Evolutionary conservation across 2,888 invertebrate species (phyloP).

Genomic region (Cheilosia variabilis): DNA sequence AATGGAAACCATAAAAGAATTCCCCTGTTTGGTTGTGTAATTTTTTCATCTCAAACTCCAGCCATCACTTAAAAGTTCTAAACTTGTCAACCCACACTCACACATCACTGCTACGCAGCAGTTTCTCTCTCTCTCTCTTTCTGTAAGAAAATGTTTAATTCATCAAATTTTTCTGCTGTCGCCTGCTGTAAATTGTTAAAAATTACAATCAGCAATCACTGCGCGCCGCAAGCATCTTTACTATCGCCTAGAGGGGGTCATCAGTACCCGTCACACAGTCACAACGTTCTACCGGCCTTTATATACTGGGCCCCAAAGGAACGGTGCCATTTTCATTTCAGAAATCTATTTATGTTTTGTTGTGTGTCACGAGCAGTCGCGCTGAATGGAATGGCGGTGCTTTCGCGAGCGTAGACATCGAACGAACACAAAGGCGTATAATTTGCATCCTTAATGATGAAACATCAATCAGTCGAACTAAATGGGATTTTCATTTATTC

Average conservation of each 20-base stretch:
- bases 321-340: not conserved
- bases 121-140: not conserved
- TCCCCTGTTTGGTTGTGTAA: too few relatives aligned
- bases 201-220: conserved; percentile 58
- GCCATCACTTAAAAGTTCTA: conserved; percentile 3
- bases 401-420: conserved; percentile 20
- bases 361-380: not conserved
- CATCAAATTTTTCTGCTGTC: conserved; percentile 51
- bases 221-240: conserved; percentile 23
- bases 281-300: conserved; percentile 9
- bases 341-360: not conserved
- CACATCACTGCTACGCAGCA: not conserved
- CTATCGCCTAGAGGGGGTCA: not conserved
- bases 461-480: conserved; percentile 67
- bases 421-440: conserved; percentile 41
- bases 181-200: conserved; percentile 59
- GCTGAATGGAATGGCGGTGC: not conserved
- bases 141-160: conserved; percentile 49
- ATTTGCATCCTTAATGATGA: conserved; percentile 66
- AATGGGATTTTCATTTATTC: conserved; percentile 39
- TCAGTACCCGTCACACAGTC: not conserved
- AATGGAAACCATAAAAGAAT: too few relatives aligned
- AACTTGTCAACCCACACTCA: not conserved
- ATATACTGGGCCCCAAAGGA: conserved; percentile 2
- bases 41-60: not conserved